Conservation (phyloP, 2,888 invertebrate genomes). For the Gerris lacustris region DNA sequence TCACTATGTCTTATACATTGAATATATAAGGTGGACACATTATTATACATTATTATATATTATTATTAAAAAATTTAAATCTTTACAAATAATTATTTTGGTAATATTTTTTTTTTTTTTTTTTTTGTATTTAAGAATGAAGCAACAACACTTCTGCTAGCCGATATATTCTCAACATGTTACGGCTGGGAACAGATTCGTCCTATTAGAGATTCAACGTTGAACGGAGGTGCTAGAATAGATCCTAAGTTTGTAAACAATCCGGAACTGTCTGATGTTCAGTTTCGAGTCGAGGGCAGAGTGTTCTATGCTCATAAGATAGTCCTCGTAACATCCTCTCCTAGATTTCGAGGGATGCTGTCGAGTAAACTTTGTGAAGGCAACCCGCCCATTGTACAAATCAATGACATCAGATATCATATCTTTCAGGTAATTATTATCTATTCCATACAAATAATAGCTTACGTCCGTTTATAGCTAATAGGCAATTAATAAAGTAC, state of each 20-base stretch:
- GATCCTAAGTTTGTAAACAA: conserved; percentile 91
- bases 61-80: too few species aligned
- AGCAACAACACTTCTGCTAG: conserved; percentile 70
- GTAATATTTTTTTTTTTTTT: too few species aligned
- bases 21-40: too few species aligned
- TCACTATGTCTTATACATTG: too few species aligned
- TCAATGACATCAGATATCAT: conserved; percentile 82
- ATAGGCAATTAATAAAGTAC: too few species aligned
- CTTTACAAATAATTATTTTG: too few species aligned
- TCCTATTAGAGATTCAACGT: conserved; percentile 54
- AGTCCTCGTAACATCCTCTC: conserved; percentile 79
- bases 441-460: background rate
- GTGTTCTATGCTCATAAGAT: conserved; percentile 90
- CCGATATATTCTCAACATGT: conserved; percentile 80
- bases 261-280: conserved; percentile 81
- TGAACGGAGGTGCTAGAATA: conserved; percentile 57
- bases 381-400: conserved; percentile 73
- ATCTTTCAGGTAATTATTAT: conserved; percentile 65
- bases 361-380: conserved; percentile 60
- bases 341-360: conserved; percentile 73
- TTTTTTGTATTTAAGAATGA: conserved; percentile 52
- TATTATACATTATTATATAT: too few species aligned
- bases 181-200: conserved; percentile 79
- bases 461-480: too few species aligned
- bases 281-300: conserved; percentile 80